A percentile compares a stretch with the other conserved stretches of the same genome.
phyloP scores from a whole-genome alignment of 1,140 invertebrate species.

The Drosophila quadrilineata region DNA sequence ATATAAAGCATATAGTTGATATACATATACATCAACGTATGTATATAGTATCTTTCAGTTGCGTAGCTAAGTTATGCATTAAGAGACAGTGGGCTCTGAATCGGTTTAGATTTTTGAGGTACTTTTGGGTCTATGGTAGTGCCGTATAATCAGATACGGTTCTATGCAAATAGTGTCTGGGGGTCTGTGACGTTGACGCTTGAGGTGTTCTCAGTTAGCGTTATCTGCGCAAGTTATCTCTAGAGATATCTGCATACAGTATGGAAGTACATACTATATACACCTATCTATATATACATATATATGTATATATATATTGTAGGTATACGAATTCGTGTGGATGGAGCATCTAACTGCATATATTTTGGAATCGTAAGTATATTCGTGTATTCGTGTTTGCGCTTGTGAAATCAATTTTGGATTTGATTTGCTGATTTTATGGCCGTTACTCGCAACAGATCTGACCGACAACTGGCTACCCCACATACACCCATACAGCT shows the following conservation, averaged over 20 bases:
- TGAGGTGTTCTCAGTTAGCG: slow-evolving; percentile 29
- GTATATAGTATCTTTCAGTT: not conserved
- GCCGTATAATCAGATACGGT: slow-evolving; percentile 65
- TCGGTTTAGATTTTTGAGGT: not conserved
- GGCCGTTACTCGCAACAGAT: slow-evolving; percentile 23
- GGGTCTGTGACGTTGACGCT: slow-evolving; percentile 30
- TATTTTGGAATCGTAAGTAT: too few relatives aligned
- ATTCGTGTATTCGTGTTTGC: too few relatives aligned
- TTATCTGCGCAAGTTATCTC: slow-evolving; percentile 65
- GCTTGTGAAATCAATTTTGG: slow-evolving; percentile 61
- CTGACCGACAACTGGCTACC: slow-evolving; percentile 30
- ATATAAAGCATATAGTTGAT: not conserved
- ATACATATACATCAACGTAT: slow-evolving; percentile 3
- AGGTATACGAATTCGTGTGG: slow-evolving; percentile 19
- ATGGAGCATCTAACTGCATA: slow-evolving; percentile 59
- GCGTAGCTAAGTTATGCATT: slow-evolving; percentile 27
- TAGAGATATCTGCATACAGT: slow-evolving; percentile 38
- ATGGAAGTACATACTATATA: slow-evolving; percentile 15
- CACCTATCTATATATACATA: not conserved
- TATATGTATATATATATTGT: slow-evolving; percentile 13
- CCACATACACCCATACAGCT: slow-evolving; percentile 19
- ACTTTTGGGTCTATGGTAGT: slow-evolving; percentile 9
- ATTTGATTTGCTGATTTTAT: slow-evolving; percentile 76
- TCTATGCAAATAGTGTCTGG: slow-evolving; percentile 59
- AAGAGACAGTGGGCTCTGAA: slow-evolving; percentile 1